These are phyloP conservation scores for Champsocephalus gunnari DNA, from an alignment of 2,797 vertebrate genomes.

Conservation along the genomic window DNA sequence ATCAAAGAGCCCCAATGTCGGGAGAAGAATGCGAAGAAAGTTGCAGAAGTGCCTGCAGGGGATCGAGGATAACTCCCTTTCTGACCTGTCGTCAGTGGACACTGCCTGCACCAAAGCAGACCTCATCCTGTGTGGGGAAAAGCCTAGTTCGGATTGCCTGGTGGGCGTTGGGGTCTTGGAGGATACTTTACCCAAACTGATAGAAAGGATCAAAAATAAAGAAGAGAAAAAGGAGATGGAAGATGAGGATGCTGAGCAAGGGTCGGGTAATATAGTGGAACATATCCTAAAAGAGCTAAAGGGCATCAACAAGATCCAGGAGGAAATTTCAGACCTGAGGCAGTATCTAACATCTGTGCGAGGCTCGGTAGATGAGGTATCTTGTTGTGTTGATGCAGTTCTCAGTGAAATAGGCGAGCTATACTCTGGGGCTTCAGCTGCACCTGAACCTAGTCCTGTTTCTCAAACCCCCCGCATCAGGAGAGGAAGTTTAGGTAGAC, in stretches of 20 bases:
- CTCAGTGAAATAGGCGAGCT: conserved; percentile 86
- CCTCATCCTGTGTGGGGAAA: conserved; percentile 34
- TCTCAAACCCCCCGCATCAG: conserved; percentile 55
- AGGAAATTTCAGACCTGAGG: conserved; percentile 86
- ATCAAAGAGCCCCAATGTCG: conserved; percentile 79
- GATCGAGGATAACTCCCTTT: conserved; percentile 76
- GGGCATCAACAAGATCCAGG: conserved; percentile 88
- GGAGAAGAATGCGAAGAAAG: conserved; percentile 76
- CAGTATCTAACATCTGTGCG: conserved; percentile 86
- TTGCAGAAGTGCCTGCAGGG: conserved; percentile 87
- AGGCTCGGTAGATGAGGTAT: conserved; percentile 87
- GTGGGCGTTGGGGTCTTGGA: conserved; percentile 74
- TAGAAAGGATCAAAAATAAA: conserved; percentile 63
- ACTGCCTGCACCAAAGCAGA: conserved; percentile 40
- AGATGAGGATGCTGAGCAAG: conserved; percentile 58
- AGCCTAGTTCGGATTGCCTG: conserved; percentile 62
- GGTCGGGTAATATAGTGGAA: conserved; percentile 81
- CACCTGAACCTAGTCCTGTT: conserved; percentile 61
- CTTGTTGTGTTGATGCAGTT: conserved; percentile 87
- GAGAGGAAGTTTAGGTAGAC: conserved; percentile 75
- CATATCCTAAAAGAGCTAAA: conserved; percentile 87
- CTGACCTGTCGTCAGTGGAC: conserved; percentile 71
- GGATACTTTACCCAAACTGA: conserved; percentile 48
- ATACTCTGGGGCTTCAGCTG: conserved; percentile 76
- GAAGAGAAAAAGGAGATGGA: conserved; percentile 49